phyloP scores from a whole-genome alignment of 2,113 vertebrate species.

The Daboia siamensis region DNA sequence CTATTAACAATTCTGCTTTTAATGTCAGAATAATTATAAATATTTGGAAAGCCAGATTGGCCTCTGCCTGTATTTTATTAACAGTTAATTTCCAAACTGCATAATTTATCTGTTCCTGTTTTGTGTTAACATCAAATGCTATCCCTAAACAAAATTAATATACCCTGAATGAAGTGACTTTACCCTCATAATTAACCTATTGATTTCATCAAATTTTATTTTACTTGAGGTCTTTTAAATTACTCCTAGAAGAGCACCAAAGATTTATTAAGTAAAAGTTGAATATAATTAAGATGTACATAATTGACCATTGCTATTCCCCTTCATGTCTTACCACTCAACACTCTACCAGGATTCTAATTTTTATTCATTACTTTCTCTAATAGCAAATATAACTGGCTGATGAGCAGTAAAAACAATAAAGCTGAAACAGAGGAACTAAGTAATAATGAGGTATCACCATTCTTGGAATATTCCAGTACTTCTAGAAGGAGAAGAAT shows the following conservation, averaged over 20 bases:
- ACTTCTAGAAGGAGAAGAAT: not conserved
- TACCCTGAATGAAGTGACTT: not conserved
- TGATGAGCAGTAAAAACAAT: not conserved
- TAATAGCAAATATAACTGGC: not conserved
- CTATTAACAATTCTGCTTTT: constrained; percentile 16
- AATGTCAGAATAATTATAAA: constrained; percentile 5
- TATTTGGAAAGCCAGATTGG: not conserved
- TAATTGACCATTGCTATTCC: not conserved
- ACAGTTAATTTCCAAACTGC: not conserved
- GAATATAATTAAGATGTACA: not conserved
- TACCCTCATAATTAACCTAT: not conserved
- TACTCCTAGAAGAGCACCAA: not conserved
- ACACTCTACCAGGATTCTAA: not conserved
- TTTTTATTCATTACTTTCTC: not conserved
- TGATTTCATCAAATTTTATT: not conserved
- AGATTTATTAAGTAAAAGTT: not conserved
- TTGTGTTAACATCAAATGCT: not conserved
- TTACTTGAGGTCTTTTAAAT: not conserved
- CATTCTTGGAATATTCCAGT: not conserved
- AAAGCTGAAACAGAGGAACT: not conserved
- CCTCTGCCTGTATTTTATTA: not conserved
- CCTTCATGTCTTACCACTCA: not conserved
- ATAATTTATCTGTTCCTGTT: not conserved
- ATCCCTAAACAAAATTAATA: not conserved
- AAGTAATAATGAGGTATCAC: not conserved